A percentile compares a stretch with the other conserved stretches of the same genome.
These are phyloP conservation scores for Paralichthys olivaceus DNA, from an alignment of 2,113 vertebrate species.

Conservation along the genomic window DNA sequence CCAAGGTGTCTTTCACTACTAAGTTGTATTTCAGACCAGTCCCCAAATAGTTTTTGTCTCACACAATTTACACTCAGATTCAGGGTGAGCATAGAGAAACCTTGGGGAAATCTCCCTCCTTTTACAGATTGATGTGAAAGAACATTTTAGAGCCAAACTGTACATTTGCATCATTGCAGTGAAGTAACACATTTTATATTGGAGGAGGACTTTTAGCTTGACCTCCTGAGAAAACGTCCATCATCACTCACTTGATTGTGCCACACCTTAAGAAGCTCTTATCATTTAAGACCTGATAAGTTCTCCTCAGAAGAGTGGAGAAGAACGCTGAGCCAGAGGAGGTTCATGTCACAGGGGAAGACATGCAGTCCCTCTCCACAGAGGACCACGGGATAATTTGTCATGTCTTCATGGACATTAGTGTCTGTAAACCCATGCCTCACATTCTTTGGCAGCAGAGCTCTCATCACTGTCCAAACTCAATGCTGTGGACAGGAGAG, in stretches of 20 bases:
- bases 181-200: no score
- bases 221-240: not conserved
- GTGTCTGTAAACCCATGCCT: constrained; percentile 25
- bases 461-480: constrained; percentile 55
- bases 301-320: constrained; percentile 13
- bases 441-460: constrained; percentile 54
- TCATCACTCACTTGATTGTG: constrained; percentile 27
- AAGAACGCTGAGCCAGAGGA: constrained; percentile 11
- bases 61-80: not conserved
- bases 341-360: constrained; percentile 22
- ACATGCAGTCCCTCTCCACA: constrained; percentile 19
- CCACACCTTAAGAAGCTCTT: constrained; percentile 13
- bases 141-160: no score
- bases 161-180: no score
- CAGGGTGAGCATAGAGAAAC: not conserved
- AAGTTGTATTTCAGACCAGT: no score
- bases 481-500: constrained; percentile 54
- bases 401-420: constrained; percentile 70
- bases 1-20: no score
- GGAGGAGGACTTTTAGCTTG: no score
- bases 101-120: not conserved
- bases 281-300: constrained; percentile 14
- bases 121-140: not conserved
- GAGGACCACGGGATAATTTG: constrained; percentile 66
- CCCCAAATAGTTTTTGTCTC: not conserved